These are phyloP conservation scores for Orthonychiurus folsomi DNA, from an alignment of 2,888 invertebrate genomes.

Conservation along the genomic window DNA sequence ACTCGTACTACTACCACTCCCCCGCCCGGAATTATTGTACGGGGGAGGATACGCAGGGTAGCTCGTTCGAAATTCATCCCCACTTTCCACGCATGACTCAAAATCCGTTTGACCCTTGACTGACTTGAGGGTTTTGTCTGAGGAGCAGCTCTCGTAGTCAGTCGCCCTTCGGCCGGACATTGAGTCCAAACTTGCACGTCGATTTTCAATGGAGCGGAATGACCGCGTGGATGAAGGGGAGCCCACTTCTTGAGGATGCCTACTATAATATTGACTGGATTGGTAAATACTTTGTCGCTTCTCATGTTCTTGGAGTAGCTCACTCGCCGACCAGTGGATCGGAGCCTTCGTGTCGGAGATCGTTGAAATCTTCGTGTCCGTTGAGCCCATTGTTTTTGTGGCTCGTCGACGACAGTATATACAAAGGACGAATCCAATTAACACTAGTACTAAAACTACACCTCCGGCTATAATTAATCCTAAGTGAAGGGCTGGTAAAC, in stretches of 20 bases:
- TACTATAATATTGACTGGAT: not conserved
- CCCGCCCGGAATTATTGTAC: slow-evolving; percentile 12
- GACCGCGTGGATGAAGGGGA: slow-evolving; percentile 34
- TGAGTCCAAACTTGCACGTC: slow-evolving; percentile 32
- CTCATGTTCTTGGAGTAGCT: slow-evolving; percentile 53
- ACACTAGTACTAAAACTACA: slow-evolving; percentile 46
- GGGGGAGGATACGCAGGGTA: not conserved
- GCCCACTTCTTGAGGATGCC: slow-evolving; percentile 19
- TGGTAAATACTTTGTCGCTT: slow-evolving; percentile 49
- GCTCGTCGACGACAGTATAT: slow-evolving; percentile 45
- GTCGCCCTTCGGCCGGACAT: slow-evolving; percentile 22
- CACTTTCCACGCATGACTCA: slow-evolving; percentile 38
- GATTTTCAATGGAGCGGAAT: slow-evolving; percentile 38
- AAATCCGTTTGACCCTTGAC: slow-evolving; percentile 37
- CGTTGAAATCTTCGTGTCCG: slow-evolving; percentile 38
- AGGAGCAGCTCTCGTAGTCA: slow-evolving; percentile 38
- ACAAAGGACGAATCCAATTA: slow-evolving; percentile 49
- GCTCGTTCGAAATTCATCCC: slow-evolving; percentile 33
- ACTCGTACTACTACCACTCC: slow-evolving; percentile 15
- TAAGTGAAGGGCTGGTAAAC: slow-evolving; percentile 13
- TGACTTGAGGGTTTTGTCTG: slow-evolving; percentile 10
- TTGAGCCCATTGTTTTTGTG: slow-evolving; percentile 33
- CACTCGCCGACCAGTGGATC: slow-evolving; percentile 48
- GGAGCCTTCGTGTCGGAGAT: slow-evolving; percentile 38
- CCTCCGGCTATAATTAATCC: slow-evolving; percentile 49